phyloP scores from a whole-genome alignment of 1,140 invertebrate genomes.

The Matsumurasca onukii region DNA sequence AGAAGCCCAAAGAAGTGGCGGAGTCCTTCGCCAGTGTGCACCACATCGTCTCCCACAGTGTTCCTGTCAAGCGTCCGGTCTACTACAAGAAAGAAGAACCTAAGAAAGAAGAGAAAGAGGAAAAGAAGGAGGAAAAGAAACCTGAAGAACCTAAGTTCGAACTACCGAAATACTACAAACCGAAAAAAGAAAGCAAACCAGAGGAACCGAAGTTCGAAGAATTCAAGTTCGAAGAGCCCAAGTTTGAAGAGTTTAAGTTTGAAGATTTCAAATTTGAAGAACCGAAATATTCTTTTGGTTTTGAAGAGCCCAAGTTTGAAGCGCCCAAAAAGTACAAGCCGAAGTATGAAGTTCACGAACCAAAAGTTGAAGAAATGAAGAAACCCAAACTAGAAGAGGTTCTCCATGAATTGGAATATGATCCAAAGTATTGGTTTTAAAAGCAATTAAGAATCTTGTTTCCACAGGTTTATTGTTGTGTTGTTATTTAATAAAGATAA shows the following conservation, averaged over 20 bases:
- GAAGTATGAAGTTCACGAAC: not conserved
- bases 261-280: not conserved
- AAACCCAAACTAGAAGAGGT: no score
- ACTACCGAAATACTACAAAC: no score
- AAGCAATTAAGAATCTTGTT: no score
- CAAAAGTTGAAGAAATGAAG: not conserved
- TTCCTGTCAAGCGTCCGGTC: constrained; percentile 7
- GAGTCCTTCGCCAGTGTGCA: constrained; percentile 3
- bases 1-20: not conserved
- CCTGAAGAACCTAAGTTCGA: constrained; percentile 11
- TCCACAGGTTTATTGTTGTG: no score
- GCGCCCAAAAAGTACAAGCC: constrained; percentile 10
- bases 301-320: constrained; percentile 4
- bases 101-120: no score
- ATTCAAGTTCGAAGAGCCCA: constrained; percentile 9
- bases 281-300: not conserved
- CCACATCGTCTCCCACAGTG: constrained; percentile 1
- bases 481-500: no score
- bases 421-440: constrained; percentile 9
- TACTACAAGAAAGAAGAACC: not conserved
- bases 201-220: not conserved
- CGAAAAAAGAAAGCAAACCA: not conserved
- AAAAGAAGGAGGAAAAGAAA: no score
- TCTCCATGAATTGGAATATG: not conserved
- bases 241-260: constrained; percentile 7